Evolutionary conservation across 2,113 vertebrate species (phyloP).

Genomic region (Syrrhaptes paradoxus): DNA sequence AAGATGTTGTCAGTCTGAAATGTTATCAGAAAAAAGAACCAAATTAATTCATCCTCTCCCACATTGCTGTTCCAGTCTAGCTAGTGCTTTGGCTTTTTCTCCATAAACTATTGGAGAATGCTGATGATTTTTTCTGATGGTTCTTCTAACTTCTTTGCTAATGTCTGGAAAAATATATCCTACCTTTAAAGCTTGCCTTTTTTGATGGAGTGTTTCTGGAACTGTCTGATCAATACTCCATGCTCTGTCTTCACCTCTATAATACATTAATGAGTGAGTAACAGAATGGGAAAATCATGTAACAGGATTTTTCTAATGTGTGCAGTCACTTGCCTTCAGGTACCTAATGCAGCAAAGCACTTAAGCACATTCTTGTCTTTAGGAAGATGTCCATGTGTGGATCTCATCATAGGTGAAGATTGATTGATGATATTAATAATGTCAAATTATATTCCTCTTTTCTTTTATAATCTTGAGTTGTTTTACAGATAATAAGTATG

Average conservation of each 20-base stretch:
- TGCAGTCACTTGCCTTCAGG: not conserved
- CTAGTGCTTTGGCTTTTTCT: not conserved
- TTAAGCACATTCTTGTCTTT: not conserved
- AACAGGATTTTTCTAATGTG: not conserved
- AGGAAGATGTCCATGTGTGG: not conserved
- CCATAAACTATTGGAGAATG: accelerated
- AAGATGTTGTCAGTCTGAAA: not conserved
- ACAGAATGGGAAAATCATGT: not conserved
- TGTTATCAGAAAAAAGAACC: not conserved
- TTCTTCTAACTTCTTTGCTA: not conserved
- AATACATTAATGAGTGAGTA: not conserved
- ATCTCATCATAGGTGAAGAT: not conserved
- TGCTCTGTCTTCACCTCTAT: not conserved
- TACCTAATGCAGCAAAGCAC: not conserved
- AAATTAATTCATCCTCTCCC: not conserved
- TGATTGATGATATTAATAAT: conserved; percentile 52
- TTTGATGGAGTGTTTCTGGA: not conserved
- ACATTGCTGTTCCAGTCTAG: not conserved
- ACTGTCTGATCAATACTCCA: not conserved
- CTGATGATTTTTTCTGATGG: not conserved
- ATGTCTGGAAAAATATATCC: not conserved
- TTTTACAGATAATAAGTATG: conserved; percentile 12
- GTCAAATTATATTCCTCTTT: conserved; percentile 4
- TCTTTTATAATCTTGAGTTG: not conserved
- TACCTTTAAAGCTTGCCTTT: not conserved